These are phyloP conservation scores for Hololepta plana DNA, from an alignment of 2,888 invertebrate genomes.

Conservation along the genomic window DNA sequence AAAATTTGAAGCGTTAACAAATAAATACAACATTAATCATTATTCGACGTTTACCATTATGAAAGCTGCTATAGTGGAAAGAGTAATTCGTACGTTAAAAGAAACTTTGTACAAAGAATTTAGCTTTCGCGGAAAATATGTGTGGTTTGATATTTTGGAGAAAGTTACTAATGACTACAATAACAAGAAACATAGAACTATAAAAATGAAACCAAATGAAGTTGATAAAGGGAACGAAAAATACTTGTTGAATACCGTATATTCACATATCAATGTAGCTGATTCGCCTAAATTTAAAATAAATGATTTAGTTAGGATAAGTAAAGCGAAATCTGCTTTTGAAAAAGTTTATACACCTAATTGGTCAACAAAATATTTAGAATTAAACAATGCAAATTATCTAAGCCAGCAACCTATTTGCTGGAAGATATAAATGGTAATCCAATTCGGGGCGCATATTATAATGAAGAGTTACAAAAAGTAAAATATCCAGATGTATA, in stretches of 20 bases:
- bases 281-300: constrained; percentile 5
- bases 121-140: constrained; percentile 2
- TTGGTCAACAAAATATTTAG: constrained; percentile 8
- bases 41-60: constrained; percentile 8
- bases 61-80: constrained; percentile 11
- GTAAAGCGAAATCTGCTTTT: constrained; percentile 5
- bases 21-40: constrained; percentile 10
- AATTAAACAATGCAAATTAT: constrained; percentile 5
- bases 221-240: background rate
- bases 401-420: constrained; percentile 5
- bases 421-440: constrained; percentile 4
- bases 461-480: constrained; percentile 6
- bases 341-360: constrained; percentile 6
- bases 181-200: constrained; percentile 5
- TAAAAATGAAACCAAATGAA: constrained; percentile 5
- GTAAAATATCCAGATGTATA: constrained; percentile 6
- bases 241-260: constrained; percentile 5
- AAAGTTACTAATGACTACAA: constrained; percentile 5
- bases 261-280: constrained; percentile 6
- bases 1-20: constrained; percentile 11
- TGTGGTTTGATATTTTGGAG: constrained; percentile 3
- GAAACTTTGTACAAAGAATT: constrained; percentile 3
- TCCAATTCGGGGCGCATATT: constrained; percentile 5
- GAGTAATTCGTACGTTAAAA: constrained; percentile 7
- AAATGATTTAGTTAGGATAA: constrained; percentile 5